Percentiles rank a stretch among this genome's conserved stretches.
Conservation (phyloP, 2,113 vertebrate genomes). For the Menidia beryllina region DNA sequence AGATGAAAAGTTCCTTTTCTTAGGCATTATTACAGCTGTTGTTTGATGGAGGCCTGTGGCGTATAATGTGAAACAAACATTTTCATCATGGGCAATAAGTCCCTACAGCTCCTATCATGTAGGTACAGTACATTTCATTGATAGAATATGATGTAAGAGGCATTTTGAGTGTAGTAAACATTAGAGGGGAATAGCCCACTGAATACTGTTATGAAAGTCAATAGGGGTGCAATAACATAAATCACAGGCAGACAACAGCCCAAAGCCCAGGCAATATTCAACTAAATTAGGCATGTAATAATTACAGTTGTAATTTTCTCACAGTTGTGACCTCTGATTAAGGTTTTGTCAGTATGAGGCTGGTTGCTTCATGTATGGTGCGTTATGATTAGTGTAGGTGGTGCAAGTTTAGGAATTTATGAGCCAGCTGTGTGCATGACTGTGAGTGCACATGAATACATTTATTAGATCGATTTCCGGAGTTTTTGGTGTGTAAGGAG, state of each 20-base stretch:
- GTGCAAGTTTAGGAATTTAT: conserved; percentile 63
- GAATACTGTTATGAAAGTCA: conserved; percentile 74
- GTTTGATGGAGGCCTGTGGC: conserved; percentile 15
- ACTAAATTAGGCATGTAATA: conserved; percentile 79
- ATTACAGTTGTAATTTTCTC: conserved; percentile 64
- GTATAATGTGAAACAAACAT: conserved; percentile 43
- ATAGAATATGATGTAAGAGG: conserved; percentile 69
- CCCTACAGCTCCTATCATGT: conserved; percentile 44
- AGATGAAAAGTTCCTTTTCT: conserved; percentile 68
- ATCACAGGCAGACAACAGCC: conserved; percentile 76
- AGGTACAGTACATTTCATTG: conserved; percentile 59
- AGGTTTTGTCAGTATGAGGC: conserved; percentile 49
- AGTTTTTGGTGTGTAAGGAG: conserved; percentile 15
- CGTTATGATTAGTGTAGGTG: conserved; percentile 55
- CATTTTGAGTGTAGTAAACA: conserved; percentile 64
- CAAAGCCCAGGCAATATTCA: conserved; percentile 68
- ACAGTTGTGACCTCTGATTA: conserved; percentile 74
- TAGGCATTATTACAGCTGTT: conserved; percentile 46
- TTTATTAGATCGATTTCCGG: conserved; percentile 49
- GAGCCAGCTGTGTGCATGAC: conserved; percentile 38
- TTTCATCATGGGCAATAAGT: conserved; percentile 64
- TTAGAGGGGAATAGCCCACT: conserved; percentile 63
- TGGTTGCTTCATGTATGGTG: conserved; percentile 59
- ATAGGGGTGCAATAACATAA: conserved; percentile 74
- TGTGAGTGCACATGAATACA: conserved; percentile 36